phyloP scores from a whole-genome alignment of 1,140 invertebrate species.

The Drosophila leontia region DNA sequence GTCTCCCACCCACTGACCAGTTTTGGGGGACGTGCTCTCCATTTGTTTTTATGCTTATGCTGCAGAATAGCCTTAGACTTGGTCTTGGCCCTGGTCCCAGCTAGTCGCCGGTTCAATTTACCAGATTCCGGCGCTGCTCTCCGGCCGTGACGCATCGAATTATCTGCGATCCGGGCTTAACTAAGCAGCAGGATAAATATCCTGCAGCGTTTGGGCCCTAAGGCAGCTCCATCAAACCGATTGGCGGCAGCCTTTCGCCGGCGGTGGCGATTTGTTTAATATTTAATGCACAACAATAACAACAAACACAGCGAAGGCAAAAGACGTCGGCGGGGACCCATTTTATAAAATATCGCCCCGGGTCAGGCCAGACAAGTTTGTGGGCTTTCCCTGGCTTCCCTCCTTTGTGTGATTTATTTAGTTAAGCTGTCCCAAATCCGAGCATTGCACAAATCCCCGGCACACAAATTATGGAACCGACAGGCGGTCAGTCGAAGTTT shows the following conservation, averaged over 20 bases:
- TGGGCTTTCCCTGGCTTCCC: constrained; percentile 33
- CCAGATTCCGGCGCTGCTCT: constrained; percentile 26
- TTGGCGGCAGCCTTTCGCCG: constrained; percentile 35
- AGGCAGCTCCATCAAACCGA: constrained; percentile 62
- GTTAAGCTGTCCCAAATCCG: constrained; percentile 74
- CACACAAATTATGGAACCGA: constrained; percentile 71
- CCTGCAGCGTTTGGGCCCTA: constrained; percentile 23
- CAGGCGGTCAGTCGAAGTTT: constrained; percentile 20
- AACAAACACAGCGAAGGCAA: constrained; percentile 1
- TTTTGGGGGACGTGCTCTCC: constrained; percentile 16
- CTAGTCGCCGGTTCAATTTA: constrained; percentile 22
- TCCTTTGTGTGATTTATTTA: constrained; percentile 77
- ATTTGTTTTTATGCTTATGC: constrained; percentile 70
- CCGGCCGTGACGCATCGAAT: constrained; percentile 63
- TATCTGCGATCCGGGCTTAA: constrained; percentile 76
- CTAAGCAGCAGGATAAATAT: constrained; percentile 79
- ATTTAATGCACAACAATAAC: constrained; percentile 45
- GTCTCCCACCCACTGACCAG: background rate
- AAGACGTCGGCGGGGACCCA: constrained; percentile 3
- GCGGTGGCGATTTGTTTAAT: constrained; percentile 67
- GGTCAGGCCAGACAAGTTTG: constrained; percentile 49
- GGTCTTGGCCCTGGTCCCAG: background rate
- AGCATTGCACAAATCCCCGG: constrained; percentile 66
- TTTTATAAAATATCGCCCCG: constrained; percentile 55
- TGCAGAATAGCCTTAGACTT: constrained; percentile 42